A percentile compares a stretch with the other conserved stretches of the same genome.
Evolutionary conservation across 1,140 invertebrate genomes (phyloP).

Genomic region (Anoplolepis gracilipes): DNA sequence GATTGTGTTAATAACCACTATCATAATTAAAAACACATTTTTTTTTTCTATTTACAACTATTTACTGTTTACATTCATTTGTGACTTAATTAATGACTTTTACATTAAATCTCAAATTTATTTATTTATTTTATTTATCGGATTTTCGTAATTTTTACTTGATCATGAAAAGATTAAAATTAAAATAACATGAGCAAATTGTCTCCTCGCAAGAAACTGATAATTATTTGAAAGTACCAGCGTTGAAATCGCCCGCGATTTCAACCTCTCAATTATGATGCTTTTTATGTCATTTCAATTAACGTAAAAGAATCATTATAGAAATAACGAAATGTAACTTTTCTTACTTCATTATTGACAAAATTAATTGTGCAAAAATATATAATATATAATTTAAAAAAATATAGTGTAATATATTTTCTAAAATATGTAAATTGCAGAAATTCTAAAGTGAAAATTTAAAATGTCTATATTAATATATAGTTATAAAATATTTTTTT

Average conservation of each 20-base stretch:
- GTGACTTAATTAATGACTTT: too few relatives aligned
- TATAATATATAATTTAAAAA: background rate
- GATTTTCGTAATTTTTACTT: background rate
- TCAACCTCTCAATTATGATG: background rate
- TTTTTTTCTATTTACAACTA: too few relatives aligned
- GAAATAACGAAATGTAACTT: background rate
- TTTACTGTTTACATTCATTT: too few relatives aligned
- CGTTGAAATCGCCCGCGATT: constrained; percentile 64
- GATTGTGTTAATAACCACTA: too few relatives aligned
- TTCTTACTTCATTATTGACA: background rate
- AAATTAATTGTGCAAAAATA: background rate
- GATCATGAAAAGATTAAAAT: background rate
- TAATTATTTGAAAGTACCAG: constrained; percentile 29
- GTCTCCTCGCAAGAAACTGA: background rate
- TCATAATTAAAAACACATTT: too few relatives aligned
- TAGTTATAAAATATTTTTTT: background rate
- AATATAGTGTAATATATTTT: background rate
- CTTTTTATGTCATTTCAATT: background rate
- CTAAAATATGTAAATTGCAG: background rate
- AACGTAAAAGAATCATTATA: background rate
- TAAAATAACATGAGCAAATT: background rate
- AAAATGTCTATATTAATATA: background rate
- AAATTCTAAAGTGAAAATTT: background rate
- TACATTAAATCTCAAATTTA: background rate
- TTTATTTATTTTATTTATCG: background rate